Conservation (phyloP, 2,113 vertebrate genomes). For the Oceanites oceanicus region DNA sequence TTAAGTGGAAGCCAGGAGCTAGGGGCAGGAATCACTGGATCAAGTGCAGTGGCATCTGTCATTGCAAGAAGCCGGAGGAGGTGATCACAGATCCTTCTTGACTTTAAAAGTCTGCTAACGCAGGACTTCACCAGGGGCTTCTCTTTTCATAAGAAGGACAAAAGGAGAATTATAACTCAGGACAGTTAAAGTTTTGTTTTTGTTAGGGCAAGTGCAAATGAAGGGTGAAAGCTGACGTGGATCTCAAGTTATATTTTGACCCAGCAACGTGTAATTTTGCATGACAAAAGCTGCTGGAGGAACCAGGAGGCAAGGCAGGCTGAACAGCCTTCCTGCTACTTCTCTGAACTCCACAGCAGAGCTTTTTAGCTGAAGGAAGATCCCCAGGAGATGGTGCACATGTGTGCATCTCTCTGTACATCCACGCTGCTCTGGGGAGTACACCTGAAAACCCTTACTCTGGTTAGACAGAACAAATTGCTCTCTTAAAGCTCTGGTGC, state of each 20-base stretch:
- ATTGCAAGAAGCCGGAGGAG: not conserved
- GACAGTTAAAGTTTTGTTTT: not conserved
- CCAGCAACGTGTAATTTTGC: not conserved
- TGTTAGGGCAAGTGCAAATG: not conserved
- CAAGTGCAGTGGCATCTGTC: not conserved
- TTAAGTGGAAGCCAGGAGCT: not conserved
- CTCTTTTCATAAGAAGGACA: not conserved
- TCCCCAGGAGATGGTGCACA: not conserved
- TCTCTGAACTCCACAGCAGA: not conserved
- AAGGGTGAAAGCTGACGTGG: not conserved
- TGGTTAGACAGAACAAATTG: not conserved
- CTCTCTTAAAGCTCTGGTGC: not conserved
- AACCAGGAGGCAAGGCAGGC: not conserved
- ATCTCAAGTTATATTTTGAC: not conserved
- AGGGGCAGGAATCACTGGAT: not conserved
- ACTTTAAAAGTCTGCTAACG: not conserved
- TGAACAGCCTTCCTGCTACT: not conserved
- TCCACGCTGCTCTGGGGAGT: not conserved
- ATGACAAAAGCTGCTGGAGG: not conserved
- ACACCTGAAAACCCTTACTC: not conserved
- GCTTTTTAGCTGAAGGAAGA: not conserved
- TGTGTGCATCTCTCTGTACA: not conserved
- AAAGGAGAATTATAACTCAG: not conserved
- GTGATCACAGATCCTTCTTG: not conserved
- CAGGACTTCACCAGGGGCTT: not conserved